Base-by-base conservation (phyloP, 2,888 invertebrate species). In the Myopa testacea region DNA sequence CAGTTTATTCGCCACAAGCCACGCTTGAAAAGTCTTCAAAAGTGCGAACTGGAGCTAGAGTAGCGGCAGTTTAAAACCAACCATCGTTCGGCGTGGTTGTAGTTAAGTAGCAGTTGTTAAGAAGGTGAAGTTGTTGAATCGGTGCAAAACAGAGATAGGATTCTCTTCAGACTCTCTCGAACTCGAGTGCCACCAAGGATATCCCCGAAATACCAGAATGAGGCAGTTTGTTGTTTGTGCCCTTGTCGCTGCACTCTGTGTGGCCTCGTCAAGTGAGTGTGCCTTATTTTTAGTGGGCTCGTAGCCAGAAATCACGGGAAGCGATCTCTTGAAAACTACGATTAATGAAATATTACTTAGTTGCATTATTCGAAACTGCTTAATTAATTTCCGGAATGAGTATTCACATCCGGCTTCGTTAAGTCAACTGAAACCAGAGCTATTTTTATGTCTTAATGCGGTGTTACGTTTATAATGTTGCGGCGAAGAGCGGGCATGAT, bases 41-140 rank as follows among this genome's bases (percentile, higher is more conserved):
- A 89, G 89, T 88, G 86, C 85, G 86, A 86, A 86, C 86, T 84
- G 83, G 83, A 82, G 84, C 78, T 83, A 83, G 84, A 85, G 82
- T 83, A 81, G 80, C 85, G 84, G 87, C 88, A 89, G 89, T 89
- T 87, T 86, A 87, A 87, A 87, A 87, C 86, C 85, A 88, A 85
- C 88, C 86, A 87, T 84, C 86, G 87, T 84, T 83, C 85, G 83
- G 85, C 75, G 76, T 74, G 80, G 81, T 81, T 74, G 78, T 67
- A 45, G 52, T 67, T 52, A 45, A 58, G 68, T 6, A 55, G 40
- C 34, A 26, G 38, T 50, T 19, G 62, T 58, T 14, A n/a, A 63
- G n/a, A 63, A 63, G 63, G 19, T 38, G 26, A 26, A 26, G 26
- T 26, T 26, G 14, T 52, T 72, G 60, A n/a, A 19, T 40, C 16